phyloP scores from a whole-genome alignment of 2,888 invertebrate genomes.

The Digitonthophagus gazella region DNA sequence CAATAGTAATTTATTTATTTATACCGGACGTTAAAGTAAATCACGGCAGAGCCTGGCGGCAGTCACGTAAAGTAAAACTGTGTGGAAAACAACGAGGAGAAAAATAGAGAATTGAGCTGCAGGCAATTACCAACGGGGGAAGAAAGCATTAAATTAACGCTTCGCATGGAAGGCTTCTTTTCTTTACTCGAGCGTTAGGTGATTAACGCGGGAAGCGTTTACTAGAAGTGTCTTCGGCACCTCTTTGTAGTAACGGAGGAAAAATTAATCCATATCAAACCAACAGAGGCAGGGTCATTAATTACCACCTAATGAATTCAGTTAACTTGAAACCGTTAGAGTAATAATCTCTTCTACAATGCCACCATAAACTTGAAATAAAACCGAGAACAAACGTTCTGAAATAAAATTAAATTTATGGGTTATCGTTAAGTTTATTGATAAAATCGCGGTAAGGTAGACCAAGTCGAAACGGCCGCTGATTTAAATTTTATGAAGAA shows the following conservation, averaged over 20 bases:
- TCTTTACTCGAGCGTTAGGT: background rate
- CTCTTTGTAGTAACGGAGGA: too few species aligned
- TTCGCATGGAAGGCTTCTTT: background rate
- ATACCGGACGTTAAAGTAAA: conserved; percentile 3
- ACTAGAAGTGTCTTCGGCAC: background rate
- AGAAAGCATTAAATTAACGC: background rate
- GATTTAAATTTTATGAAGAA: conserved; percentile 27
- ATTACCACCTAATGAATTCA: too few species aligned
- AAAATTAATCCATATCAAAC: background rate
- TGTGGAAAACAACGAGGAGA: background rate
- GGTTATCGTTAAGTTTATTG: background rate
- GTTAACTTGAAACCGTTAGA: too few species aligned
- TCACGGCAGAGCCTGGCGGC: background rate
- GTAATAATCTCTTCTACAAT: too few species aligned
- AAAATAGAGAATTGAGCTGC: background rate
- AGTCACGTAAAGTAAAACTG: background rate
- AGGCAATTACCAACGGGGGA: background rate
- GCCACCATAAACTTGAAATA: too few species aligned
- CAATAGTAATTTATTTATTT: background rate
- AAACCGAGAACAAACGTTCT: too few species aligned
- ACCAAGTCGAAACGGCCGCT: background rate
- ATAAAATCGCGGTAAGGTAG: background rate
- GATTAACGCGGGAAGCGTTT: background rate
- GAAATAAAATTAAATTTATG: background rate
- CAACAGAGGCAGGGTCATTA: too few species aligned